Evolutionary conservation across 2,797 vertebrate genomes (phyloP).

Genomic region (Hozukius guyotensis): DNA sequence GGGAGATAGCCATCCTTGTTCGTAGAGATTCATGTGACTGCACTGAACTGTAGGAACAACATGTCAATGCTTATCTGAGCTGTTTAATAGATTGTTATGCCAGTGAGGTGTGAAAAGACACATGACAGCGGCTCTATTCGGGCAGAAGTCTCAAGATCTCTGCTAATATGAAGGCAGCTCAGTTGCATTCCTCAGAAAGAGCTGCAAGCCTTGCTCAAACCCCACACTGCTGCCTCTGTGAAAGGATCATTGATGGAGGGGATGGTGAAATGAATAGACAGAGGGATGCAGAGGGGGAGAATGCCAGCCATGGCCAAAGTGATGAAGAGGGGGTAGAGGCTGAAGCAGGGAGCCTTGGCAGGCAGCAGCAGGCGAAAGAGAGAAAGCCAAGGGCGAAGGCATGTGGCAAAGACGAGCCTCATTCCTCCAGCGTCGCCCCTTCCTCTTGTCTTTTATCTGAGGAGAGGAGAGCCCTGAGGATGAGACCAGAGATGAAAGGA

Average conservation of each 20-base stretch:
- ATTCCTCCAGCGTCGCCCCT: slow-evolving; percentile 25
- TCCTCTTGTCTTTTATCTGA: slow-evolving; percentile 28
- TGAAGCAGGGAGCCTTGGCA: slow-evolving; percentile 52
- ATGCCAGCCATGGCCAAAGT: slow-evolving; percentile 59
- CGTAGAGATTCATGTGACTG: background rate
- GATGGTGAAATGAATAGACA: slow-evolving; percentile 76
- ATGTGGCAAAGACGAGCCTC: slow-evolving; percentile 46
- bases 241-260: slow-evolving; percentile 81
- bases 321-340: slow-evolving; percentile 26
- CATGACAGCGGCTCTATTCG: slow-evolving; percentile 1
- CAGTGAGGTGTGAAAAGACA: slow-evolving; percentile 15
- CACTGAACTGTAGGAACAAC: background rate
- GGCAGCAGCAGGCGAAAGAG: slow-evolving; percentile 7
- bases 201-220: slow-evolving; percentile 38
- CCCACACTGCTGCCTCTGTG: slow-evolving; percentile 64
- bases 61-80: background rate
- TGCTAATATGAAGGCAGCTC: slow-evolving; percentile 50
- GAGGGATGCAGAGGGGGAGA: slow-evolving; percentile 61
- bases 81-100: background rate
- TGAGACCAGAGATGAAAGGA: slow-evolving; percentile 31
- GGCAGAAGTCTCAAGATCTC: slow-evolving; percentile 26
- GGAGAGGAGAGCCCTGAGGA: slow-evolving; percentile 22
- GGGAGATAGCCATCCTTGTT: background rate
- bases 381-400: slow-evolving; percentile 41
- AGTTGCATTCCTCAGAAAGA: slow-evolving; percentile 63